Conservation (phyloP, 2,797 vertebrate genomes). For the Pangasius sanitwongsei region DNA sequence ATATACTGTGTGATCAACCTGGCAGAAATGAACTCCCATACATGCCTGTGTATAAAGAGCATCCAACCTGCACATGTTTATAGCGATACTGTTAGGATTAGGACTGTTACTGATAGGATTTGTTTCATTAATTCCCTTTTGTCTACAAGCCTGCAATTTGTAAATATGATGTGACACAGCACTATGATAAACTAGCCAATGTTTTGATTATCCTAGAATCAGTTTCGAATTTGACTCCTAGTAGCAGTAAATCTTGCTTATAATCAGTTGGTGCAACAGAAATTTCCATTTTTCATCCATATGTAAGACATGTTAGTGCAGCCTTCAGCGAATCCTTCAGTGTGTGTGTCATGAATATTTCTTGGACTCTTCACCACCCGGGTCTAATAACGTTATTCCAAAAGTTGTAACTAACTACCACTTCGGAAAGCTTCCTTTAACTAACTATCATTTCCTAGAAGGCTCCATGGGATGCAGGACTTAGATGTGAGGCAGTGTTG, state of each 20-base stretch:
- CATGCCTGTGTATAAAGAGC: background rate
- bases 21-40: background rate
- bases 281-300: slow-evolving; percentile 7
- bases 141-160: background rate
- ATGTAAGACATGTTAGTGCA: background rate
- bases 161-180: background rate
- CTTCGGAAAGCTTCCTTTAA: background rate
- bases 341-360: background rate
- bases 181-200: background rate
- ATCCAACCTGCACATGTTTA: background rate
- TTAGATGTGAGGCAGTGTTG: background rate
- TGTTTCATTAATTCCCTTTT: background rate
- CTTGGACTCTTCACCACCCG: background rate
- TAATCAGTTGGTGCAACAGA: background rate
- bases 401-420: background rate
- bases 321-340: background rate
- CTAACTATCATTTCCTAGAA: background rate
- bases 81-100: background rate
- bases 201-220: background rate
- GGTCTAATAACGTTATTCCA: slow-evolving; percentile 14
- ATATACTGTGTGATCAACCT: background rate
- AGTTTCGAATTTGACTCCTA: background rate
- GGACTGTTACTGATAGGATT: background rate
- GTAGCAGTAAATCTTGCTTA: background rate
- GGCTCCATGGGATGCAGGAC: background rate